phyloP scores from a whole-genome alignment of 2,113 vertebrate genomes.

The Talpa occidentalis region DNA sequence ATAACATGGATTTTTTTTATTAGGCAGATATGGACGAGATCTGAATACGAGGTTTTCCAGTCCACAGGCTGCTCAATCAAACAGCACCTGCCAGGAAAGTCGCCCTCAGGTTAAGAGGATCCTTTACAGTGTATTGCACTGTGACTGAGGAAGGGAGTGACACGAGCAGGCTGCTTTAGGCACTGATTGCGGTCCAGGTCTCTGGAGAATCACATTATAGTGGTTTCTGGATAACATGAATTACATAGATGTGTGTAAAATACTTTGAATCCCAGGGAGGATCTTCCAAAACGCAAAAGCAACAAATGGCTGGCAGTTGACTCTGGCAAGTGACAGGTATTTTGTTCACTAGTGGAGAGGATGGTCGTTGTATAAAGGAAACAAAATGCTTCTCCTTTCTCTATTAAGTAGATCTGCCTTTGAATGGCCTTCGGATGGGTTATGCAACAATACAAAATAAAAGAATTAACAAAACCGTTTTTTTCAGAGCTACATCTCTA shows the following conservation, averaged over 20 bases:
- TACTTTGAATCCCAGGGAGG: not conserved
- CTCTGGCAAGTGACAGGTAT: no score
- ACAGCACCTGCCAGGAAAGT: not conserved
- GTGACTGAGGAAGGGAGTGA: not conserved
- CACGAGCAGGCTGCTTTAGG: constrained; percentile 34
- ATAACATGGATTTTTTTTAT: not conserved
- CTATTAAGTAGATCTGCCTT: not conserved
- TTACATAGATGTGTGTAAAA: constrained; percentile 41
- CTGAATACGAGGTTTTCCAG: not conserved
- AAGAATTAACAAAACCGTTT: constrained; percentile 49
- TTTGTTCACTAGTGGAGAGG: not conserved
- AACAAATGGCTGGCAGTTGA: not conserved
- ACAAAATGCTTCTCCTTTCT: not conserved
- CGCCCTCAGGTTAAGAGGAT: constrained; percentile 46
- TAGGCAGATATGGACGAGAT: not conserved
- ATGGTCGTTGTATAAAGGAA: not conserved
- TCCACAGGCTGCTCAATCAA: not conserved
- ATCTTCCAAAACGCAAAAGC: not conserved
- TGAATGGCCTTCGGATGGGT: not conserved
- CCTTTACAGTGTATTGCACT: not conserved
- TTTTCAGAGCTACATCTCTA: constrained; percentile 36
- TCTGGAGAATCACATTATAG: not conserved
- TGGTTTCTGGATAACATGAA: constrained; percentile 41
- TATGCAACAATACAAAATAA: not conserved
- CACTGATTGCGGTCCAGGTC: not conserved